A percentile compares a stretch with the other conserved stretches of the same genome.
Conservation (phyloP, 2,888 invertebrate species). For the Calliphora vomitoria region DNA sequence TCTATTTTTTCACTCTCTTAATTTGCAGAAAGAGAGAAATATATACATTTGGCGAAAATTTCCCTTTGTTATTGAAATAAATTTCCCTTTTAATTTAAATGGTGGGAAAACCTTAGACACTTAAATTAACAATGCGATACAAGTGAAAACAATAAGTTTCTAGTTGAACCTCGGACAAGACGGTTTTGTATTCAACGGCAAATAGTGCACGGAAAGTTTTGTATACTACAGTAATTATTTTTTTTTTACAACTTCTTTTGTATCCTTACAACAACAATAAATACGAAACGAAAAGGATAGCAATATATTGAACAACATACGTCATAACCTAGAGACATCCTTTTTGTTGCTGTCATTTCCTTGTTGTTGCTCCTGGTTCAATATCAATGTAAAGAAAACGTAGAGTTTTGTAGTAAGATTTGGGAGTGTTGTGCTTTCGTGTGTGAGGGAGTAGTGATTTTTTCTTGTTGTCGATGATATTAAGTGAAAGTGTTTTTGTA, state of each 20-base stretch:
- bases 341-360: slow-evolving; percentile 30
- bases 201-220: slow-evolving; percentile 68
- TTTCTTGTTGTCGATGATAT: slow-evolving; percentile 17
- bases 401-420: slow-evolving; percentile 12
- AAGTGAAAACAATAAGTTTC: slow-evolving; percentile 50
- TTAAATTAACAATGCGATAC: slow-evolving; percentile 24
- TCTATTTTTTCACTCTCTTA: slow-evolving; percentile 5
- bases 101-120: slow-evolving; percentile 49
- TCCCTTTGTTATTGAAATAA: slow-evolving; percentile 21
- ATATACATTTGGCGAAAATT: background rate
- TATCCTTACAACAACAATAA: slow-evolving; percentile 20
- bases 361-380: slow-evolving; percentile 22
- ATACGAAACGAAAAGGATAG: slow-evolving; percentile 40
- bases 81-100: slow-evolving; percentile 34
- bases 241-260: slow-evolving; percentile 31
- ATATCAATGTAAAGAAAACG: slow-evolving; percentile 47
- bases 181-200: slow-evolving; percentile 42
- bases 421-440: background rate
- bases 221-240: slow-evolving; percentile 61
- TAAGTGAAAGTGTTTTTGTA: slow-evolving; percentile 58
- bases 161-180: slow-evolving; percentile 65
- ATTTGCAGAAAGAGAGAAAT: slow-evolving; percentile 17
- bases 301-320: slow-evolving; percentile 31
- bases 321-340: slow-evolving; percentile 71
- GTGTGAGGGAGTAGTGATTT: slow-evolving; percentile 15